Evolutionary conservation across 2,113 vertebrate genomes (phyloP).

Genomic region (Bubalus kerabau): DNA sequence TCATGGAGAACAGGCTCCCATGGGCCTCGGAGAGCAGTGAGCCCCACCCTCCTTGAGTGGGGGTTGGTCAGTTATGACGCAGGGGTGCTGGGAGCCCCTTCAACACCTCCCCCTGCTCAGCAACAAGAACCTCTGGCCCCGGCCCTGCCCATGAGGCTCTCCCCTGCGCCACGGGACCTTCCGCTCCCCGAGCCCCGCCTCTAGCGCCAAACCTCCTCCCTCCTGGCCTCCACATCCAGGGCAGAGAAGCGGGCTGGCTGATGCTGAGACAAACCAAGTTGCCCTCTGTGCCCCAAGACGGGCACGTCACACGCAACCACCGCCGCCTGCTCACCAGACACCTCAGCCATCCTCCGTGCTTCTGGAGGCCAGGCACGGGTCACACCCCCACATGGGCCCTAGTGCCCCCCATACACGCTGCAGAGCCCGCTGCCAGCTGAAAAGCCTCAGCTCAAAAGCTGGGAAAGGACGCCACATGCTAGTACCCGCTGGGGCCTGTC

Average conservation of each 20-base stretch:
- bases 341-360: accelerated
- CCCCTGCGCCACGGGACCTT: neutral
- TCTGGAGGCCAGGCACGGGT: neutral
- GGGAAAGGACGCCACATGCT: accelerated
- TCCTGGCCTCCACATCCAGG: neutral
- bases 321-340: neutral
- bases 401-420: too few species aligned
- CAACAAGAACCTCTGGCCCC: neutral
- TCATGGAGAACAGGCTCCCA: too few species aligned
- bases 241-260: neutral
- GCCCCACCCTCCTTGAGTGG: neutral
- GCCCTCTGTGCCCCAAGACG: accelerated
- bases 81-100: neutral
- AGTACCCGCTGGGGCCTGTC: neutral
- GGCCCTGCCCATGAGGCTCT: neutral
- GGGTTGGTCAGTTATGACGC: too few species aligned
- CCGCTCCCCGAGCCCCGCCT: accelerated
- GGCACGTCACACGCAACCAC: accelerated
- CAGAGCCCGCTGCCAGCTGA: neutral
- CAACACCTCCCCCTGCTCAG: neutral
- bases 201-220: neutral
- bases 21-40: neutral
- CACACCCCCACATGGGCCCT: neutral
- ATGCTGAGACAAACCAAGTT: neutral
- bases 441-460: neutral